phyloP scores from a whole-genome alignment of 2,888 invertebrate genomes.

The Silvanus unidentatus region DNA sequence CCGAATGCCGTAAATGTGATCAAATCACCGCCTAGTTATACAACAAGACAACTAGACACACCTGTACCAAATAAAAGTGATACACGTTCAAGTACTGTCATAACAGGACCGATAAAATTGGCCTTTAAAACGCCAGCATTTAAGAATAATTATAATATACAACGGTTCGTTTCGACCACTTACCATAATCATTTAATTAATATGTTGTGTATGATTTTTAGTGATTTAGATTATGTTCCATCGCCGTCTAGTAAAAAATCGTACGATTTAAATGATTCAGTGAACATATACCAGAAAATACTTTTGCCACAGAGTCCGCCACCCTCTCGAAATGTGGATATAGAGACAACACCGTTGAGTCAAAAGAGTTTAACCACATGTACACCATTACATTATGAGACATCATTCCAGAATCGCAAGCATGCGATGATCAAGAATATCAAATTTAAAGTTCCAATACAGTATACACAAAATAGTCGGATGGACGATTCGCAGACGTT shows the following conservation, averaged over 20 bases:
- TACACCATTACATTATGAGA: slow-evolving; percentile 36
- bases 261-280: slow-evolving; percentile 35
- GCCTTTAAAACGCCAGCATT: slow-evolving; percentile 46
- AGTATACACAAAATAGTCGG: slow-evolving; percentile 29
- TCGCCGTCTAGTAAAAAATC: slow-evolving; percentile 31
- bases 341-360: slow-evolving; percentile 29
- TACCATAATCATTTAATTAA: slow-evolving; percentile 1
- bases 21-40: slow-evolving; percentile 34
- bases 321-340: slow-evolving; percentile 1
- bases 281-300: slow-evolving; percentile 42
- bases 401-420: slow-evolving; percentile 39
- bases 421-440: slow-evolving; percentile 44
- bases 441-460: slow-evolving; percentile 44
- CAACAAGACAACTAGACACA: slow-evolving; percentile 20
- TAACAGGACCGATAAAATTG: slow-evolving; percentile 50
- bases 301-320: slow-evolving; percentile 32
- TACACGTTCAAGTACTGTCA: slow-evolving; percentile 38
- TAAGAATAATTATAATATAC: slow-evolving; percentile 44
- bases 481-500: slow-evolving; percentile 12
- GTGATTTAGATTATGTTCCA: slow-evolving; percentile 36
- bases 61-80: slow-evolving; percentile 20
- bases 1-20: slow-evolving; percentile 47
- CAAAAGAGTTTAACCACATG: slow-evolving; percentile 30
- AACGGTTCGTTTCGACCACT: slow-evolving; percentile 30
- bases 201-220: slow-evolving; percentile 21